Conservation (phyloP, 2,797 vertebrate species). For the Danio choprae region DNA sequence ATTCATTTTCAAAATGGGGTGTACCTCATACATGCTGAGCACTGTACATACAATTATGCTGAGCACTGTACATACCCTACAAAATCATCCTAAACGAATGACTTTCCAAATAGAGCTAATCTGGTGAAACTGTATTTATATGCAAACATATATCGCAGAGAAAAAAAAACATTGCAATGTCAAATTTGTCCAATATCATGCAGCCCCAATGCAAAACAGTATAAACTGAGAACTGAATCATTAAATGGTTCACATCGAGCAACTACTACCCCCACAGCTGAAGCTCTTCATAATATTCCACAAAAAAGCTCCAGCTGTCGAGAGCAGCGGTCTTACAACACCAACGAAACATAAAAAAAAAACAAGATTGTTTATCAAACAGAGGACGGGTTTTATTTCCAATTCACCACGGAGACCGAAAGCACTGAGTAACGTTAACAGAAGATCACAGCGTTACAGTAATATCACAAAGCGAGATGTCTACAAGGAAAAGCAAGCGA, state of each 20-base stretch:
- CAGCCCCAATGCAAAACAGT: not conserved
- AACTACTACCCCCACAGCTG: not conserved
- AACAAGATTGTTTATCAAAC: conserved; percentile 55
- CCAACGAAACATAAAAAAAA: not conserved
- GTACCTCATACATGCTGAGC: no score
- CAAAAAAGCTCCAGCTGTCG: conserved; percentile 2
- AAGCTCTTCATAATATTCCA: conserved; percentile 10
- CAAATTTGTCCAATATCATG: not conserved
- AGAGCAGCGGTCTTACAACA: conserved; percentile 10
- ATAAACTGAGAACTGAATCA: not conserved
- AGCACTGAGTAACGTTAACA: conserved; percentile 64
- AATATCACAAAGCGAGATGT: conserved; percentile 62
- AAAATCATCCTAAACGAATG: no score
- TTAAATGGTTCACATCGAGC: not conserved
- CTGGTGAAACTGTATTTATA: no score
- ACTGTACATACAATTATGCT: no score
- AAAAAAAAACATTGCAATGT: no score
- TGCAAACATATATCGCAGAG: no score
- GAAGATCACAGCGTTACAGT: conserved; percentile 55
- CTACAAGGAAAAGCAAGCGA: conserved; percentile 52
- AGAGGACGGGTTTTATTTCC: conserved; percentile 73
- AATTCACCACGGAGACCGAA: conserved; percentile 66
- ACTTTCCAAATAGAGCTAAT: no score
- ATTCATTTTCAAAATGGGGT: no score
- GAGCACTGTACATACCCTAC: no score